These are phyloP conservation scores for Ormia ochracea DNA, from an alignment of 2,888 invertebrate species.

Conservation along the genomic window DNA sequence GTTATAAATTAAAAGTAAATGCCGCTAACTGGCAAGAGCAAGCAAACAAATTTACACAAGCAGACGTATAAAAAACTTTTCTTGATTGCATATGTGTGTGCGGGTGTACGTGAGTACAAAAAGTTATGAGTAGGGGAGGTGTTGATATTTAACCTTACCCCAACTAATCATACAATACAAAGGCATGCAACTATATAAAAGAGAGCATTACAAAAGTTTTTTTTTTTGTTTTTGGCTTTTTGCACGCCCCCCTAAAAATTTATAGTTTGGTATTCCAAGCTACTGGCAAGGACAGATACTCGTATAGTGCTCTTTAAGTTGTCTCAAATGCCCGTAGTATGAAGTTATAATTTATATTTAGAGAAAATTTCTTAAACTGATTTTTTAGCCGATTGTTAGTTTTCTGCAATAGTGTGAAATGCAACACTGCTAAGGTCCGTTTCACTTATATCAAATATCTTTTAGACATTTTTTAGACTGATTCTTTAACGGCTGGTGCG, in stretches of 20 bases:
- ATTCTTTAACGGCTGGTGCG: too few relatives aligned
- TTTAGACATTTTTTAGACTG: too few relatives aligned
- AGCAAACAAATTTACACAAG: conserved; percentile 31
- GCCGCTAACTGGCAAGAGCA: conserved; percentile 62
- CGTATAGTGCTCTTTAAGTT: too few relatives aligned
- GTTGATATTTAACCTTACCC: conserved; percentile 30
- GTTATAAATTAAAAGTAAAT: conserved; percentile 66
- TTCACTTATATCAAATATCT: too few relatives aligned
- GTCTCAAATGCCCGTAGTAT: too few relatives aligned
- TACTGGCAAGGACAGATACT: too few relatives aligned
- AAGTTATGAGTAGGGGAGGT: conserved; percentile 35
- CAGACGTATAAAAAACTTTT: conserved; percentile 7
- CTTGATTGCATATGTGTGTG: neutral
- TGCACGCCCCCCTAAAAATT: conserved; percentile 42
- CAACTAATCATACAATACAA: neutral
- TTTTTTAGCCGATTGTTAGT: too few relatives aligned
- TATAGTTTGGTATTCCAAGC: neutral
- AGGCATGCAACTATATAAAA: neutral
- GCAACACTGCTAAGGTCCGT: too few relatives aligned
- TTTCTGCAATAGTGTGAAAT: too few relatives aligned
- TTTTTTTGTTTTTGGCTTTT: too few relatives aligned
- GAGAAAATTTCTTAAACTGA: too few relatives aligned
- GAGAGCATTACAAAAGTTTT: neutral
- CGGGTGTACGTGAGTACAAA: neutral
- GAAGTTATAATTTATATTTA: too few relatives aligned